These are phyloP conservation scores for Tupaia tana DNA, from an alignment of 2,113 vertebrate genomes.

Conservation along the genomic window DNA sequence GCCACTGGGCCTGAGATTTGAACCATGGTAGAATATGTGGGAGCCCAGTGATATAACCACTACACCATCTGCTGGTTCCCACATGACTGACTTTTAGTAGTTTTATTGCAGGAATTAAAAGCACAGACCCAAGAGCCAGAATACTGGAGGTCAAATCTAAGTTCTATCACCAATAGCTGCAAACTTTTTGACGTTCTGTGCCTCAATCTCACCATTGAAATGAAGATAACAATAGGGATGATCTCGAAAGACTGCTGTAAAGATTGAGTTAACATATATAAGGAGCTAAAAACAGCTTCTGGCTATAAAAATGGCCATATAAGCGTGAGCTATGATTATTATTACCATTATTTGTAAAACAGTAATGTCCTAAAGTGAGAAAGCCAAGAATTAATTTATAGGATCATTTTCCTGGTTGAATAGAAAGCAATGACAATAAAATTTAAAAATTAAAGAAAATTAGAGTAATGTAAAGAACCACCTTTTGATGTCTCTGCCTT, in stretches of 20 bases:
- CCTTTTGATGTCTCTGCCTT: slow-evolving; percentile 70
- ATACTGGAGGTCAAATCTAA: neutral
- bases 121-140: neutral
- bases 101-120: neutral
- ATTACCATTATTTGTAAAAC: slow-evolving; percentile 18
- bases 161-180: neutral
- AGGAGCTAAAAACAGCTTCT: neutral
- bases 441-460: neutral
- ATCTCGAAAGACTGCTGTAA: neutral
- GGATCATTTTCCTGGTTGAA: neutral
- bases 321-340: neutral
- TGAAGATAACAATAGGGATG: neutral
- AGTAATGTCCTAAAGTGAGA: neutral
- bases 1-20: too few relatives aligned
- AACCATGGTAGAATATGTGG: too few relatives aligned
- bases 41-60: too few relatives aligned
- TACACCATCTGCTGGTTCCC: too few relatives aligned
- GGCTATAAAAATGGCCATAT: neutral
- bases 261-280: neutral
- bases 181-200: neutral
- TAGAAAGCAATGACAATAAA: neutral
- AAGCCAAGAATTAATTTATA: neutral
- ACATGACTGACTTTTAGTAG: neutral
- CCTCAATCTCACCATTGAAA: neutral
- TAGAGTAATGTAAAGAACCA: slow-evolving; percentile 41